A percentile compares a stretch with the other conserved stretches of the same genome.
phyloP scores from a whole-genome alignment of 2,888 invertebrate species.

The Ennomos fuscantarius region DNA sequence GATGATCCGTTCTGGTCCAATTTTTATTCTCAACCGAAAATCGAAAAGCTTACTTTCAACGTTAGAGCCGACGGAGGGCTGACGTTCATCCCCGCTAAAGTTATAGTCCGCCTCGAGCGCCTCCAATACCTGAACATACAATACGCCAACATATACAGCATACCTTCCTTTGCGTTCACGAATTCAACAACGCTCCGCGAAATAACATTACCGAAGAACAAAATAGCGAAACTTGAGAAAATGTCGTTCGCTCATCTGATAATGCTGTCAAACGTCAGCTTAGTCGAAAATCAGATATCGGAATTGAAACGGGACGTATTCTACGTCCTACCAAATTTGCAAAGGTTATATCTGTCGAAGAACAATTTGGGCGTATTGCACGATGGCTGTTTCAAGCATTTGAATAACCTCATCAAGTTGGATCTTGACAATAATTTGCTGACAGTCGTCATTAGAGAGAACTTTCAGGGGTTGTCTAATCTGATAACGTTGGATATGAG shows the following conservation, averaged over 20 bases:
- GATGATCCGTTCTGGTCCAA: conserved; percentile 91
- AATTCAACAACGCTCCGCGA: conserved; percentile 89
- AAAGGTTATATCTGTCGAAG: conserved; percentile 91
- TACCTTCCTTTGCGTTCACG: conserved; percentile 90
- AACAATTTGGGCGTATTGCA: conserved; percentile 94
- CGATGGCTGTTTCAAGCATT: conserved; percentile 92
- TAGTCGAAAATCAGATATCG: conserved; percentile 91
- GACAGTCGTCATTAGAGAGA: conserved; percentile 90
- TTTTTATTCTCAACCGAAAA: conserved; percentile 89
- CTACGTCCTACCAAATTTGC: conserved; percentile 89
- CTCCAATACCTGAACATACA: conserved; percentile 89
- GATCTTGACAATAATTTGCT: conserved; percentile 92
- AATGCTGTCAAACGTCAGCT: conserved; percentile 88
- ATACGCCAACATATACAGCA: conserved; percentile 89
- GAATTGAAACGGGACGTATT: conserved; percentile 91
- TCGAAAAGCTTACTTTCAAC: conserved; percentile 89
- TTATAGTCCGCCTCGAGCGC: conserved; percentile 87
- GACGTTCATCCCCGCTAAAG: conserved; percentile 89
- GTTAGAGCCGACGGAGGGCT: conserved; percentile 89
- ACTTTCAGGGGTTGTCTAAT: conserved; percentile 90
- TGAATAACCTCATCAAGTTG: conserved; percentile 90
- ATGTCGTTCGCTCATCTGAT: conserved; percentile 91
- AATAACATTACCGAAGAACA: conserved; percentile 89
- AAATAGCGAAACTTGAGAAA: conserved; percentile 88
- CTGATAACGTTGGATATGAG: conserved; percentile 90